A percentile compares a stretch with the other conserved stretches of the same genome.
These are phyloP conservation scores for Rhagoletis zephyria DNA, from an alignment of 1,140 invertebrate genomes.

Conservation along the genomic window DNA sequence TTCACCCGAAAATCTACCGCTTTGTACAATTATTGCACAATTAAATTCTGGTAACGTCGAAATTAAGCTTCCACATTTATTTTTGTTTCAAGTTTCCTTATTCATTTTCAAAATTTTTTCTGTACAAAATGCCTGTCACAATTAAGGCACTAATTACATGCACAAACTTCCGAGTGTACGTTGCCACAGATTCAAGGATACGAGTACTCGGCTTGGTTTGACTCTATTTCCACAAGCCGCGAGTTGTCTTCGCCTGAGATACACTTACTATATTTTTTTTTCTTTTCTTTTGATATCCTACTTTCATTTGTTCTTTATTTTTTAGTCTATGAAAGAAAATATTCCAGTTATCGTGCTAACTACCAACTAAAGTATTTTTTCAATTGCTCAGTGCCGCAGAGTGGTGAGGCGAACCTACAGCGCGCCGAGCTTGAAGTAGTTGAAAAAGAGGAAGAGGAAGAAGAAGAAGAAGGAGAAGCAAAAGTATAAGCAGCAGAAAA, in stretches of 20 bases:
- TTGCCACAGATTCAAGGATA: constrained; percentile 43
- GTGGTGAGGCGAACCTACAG: neutral
- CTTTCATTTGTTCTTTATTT: neutral
- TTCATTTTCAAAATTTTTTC: neutral
- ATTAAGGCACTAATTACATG: constrained; percentile 52
- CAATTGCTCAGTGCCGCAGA: neutral
- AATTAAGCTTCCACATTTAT: constrained; percentile 13
- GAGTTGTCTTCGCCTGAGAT: neutral
- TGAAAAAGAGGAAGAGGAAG: neutral
- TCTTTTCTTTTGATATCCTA: neutral
- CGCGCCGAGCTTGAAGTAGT: constrained; percentile 6
- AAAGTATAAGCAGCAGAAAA: constrained; percentile 30
- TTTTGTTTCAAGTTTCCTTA: constrained; percentile 28
- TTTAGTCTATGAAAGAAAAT: constrained; percentile 39
- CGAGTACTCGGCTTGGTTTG: constrained; percentile 43
- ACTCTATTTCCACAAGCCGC: constrained; percentile 42
- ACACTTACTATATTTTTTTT: neutral
- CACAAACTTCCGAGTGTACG: constrained; percentile 49
- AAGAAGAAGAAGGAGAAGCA: neutral
- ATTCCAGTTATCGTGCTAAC: constrained; percentile 47
- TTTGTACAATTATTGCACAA: constrained; percentile 43
- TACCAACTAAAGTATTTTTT: constrained; percentile 41
- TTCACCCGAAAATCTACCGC: constrained; percentile 19
- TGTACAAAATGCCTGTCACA: constrained; percentile 39
- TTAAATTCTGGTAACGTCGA: constrained; percentile 45